Evolutionary conservation across 2,797 vertebrate species (phyloP), one percentile per base, ranked within the genome.

Genomic region (Clarias laeviceps): DNA sequence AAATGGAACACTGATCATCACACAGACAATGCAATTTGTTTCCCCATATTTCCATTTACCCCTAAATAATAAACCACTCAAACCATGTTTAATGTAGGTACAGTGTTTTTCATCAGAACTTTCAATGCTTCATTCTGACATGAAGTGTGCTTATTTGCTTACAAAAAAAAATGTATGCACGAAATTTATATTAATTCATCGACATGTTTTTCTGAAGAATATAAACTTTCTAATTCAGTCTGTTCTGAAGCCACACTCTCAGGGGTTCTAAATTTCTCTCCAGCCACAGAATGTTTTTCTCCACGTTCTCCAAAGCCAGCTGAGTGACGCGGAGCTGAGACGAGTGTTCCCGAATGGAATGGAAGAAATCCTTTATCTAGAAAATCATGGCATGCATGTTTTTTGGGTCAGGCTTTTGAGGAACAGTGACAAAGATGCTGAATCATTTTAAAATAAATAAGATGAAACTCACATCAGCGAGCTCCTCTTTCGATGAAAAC

Each of bases 281-380:
- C 87, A 96, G 74, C 93, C 94, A 95, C 86, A 92, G 91, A 76
- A 96, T 92, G 83, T 94, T 96, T 89, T 95, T 95, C 85, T 91
- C 90, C 87, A 95, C 77, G n/a, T 91, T 94, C 86, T 96, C 94
- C 64, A 94, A 82, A 50, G 94, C 92, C 88, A 95, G 78, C 86
- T 94, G 91, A 76, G 91, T 93, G 69, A 86, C 89, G 90, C 93
- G 94, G 70, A 96, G 91, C 85, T 95, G 92, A 85, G 92, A 94
- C 7, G 91, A 88, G 56, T 95, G 91, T 5, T 94, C 93, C 88
- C 91, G 91, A 86, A 95, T 94, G 66, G 92, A 95, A 56, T 94
- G 90, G 93, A 96, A 96, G 90, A 96, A 97, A 68, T 85, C 56
- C 90, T 95, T 92, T 70, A 96, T 92, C 95, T 97, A 88, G n/a